phyloP scores from a whole-genome alignment of 2,888 invertebrate species.

The Chelonus formosanus region DNA sequence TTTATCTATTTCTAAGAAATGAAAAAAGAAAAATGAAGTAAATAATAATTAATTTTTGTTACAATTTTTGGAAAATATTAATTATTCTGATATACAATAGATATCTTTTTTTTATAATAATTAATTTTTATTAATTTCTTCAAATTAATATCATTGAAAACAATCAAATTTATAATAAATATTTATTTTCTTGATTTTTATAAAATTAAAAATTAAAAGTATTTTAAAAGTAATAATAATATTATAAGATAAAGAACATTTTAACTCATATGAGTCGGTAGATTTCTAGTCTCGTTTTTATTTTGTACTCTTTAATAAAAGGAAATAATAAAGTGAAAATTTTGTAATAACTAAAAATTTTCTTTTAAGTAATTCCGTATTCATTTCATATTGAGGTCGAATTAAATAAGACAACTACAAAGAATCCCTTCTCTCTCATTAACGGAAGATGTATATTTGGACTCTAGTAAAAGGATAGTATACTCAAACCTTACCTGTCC shows the following conservation, averaged over 20 bases:
- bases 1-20: conserved; percentile 2
- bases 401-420: conserved; percentile 18
- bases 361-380: neutral
- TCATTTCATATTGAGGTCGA: conserved; percentile 8
- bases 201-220: no score
- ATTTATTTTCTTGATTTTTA: no score
- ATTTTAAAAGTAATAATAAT: neutral
- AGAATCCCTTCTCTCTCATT: conserved; percentile 30
- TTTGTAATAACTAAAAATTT: neutral
- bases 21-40: no score
- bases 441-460: neutral
- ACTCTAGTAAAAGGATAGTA: conserved; percentile 29
- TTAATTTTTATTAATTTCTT: no score
- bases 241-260: neutral
- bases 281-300: conserved; percentile 59
- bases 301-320: conserved; percentile 57
- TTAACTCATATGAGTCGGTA: conserved; percentile 48
- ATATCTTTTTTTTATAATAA: no score
- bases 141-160: no score
- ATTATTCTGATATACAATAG: no score
- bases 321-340: conserved; percentile 50
- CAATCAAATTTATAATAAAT: no score
- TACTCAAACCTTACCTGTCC: conserved; percentile 26
- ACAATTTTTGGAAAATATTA: no score
- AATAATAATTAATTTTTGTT: no score